A percentile compares a stretch with the other conserved stretches of the same genome.
Conservation (phyloP, 92 coral and sea anemone genomes). For the Epizoanthus fatuus region DNA sequence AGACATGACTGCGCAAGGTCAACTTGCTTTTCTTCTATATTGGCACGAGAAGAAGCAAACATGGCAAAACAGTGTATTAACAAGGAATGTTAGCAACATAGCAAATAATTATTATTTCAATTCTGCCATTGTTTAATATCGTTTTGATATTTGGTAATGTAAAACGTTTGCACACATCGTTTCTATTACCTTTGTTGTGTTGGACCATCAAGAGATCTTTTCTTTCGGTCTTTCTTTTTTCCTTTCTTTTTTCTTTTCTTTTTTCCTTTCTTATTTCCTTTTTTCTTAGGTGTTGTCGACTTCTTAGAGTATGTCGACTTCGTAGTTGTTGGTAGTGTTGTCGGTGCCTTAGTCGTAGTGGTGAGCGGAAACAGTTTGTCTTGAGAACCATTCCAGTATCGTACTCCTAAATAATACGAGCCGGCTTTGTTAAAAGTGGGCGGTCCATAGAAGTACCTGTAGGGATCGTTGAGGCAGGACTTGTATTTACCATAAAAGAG, state of each 20-base stretch:
- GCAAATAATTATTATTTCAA: no score
- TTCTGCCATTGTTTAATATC: no score
- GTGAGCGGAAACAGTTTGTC: constrained; percentile 12
- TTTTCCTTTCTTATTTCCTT: background rate
- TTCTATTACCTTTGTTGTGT: background rate
- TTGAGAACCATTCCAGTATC: constrained; percentile 41
- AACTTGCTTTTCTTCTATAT: no score
- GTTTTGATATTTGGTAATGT: no score
- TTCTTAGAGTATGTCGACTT: background rate
- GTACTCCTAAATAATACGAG: constrained; percentile 22
- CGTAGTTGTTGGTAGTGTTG: constrained; percentile 2
- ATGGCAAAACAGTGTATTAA: no score
- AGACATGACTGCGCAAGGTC: no score
- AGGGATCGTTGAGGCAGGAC: constrained; percentile 8
- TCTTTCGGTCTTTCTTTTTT: background rate
- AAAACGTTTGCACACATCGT: no score
- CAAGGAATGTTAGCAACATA: no score
- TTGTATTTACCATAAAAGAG: constrained; percentile 37
- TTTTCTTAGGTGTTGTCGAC: background rate
- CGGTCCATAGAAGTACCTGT: constrained; percentile 30
- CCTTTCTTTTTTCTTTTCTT: background rate
- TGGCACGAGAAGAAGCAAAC: no score
- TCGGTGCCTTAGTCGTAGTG: constrained; percentile 26
- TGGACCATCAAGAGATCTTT: constrained; percentile 7
- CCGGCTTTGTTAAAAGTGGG: constrained; percentile 30